These are phyloP conservation scores for Periphyllus acericola DNA, from an alignment of 2,888 invertebrate genomes.

Conservation along the genomic window DNA sequence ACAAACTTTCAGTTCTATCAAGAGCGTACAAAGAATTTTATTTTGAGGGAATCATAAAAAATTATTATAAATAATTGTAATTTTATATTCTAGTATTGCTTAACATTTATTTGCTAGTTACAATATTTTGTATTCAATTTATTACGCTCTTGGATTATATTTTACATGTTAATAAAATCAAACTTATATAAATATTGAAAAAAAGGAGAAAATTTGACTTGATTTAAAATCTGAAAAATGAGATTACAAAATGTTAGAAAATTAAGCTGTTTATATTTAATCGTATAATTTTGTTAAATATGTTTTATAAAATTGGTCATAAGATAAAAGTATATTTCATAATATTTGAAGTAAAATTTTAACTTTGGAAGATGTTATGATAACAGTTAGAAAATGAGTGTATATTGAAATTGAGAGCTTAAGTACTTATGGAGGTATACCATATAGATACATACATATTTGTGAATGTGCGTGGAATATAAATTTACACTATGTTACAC, in stretches of 20 bases:
- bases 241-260: conserved; percentile 20
- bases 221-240: conserved; percentile 30
- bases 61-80: neutral
- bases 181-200: neutral
- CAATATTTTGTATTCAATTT: neutral
- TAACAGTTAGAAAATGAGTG: conserved; percentile 1
- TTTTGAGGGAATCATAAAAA: neutral
- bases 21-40: conserved; percentile 2
- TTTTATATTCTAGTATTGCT: neutral
- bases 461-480: neutral
- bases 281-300: neutral
- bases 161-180: conserved; percentile 9
- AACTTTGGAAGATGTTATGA: conserved; percentile 8
- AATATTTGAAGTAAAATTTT: neutral
- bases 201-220: neutral
- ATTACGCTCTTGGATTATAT: conserved; percentile 1
- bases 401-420: neutral
- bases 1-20: conserved; percentile 43
- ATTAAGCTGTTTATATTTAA: neutral
- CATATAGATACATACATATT: neutral
- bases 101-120: neutral
- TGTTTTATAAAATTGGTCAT: conserved; percentile 22
- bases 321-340: conserved; percentile 14
- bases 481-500: neutral
- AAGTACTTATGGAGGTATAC: conserved; percentile 22